Evolutionary conservation across 2,888 invertebrate species (phyloP).

Genomic region (Lepidonotus clava): DNA sequence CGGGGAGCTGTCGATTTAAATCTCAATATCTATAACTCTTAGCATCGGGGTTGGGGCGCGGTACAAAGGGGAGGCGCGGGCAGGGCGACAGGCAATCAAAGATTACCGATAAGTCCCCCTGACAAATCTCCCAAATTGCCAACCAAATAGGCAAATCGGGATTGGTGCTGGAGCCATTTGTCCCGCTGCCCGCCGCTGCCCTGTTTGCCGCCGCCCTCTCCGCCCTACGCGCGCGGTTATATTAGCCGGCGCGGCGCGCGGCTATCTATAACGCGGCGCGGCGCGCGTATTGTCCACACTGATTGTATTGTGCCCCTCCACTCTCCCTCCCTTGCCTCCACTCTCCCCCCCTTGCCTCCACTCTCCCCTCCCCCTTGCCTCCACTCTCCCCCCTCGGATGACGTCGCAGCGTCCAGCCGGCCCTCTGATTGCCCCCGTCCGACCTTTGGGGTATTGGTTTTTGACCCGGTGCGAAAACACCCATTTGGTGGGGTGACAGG

Average conservation of each 20-base stretch:
- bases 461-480: conserved; percentile 51
- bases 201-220: not conserved
- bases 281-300: not conserved
- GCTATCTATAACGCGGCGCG: not conserved
- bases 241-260: not conserved
- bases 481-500: conserved; percentile 42
- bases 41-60: not conserved
- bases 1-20: conserved; percentile 51
- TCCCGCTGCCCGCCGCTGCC: not conserved
- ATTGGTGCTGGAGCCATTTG: conserved; percentile 20
- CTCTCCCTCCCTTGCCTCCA: too few relatives aligned
- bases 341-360: not conserved
- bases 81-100: conserved; percentile 46
- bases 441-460: conserved; percentile 50
- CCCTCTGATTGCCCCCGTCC: conserved; percentile 40
- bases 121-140: conserved; percentile 47
- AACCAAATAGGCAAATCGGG: conserved; percentile 42
- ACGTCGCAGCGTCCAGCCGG: not conserved
- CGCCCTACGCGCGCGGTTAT: too few relatives aligned
- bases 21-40: conserved; percentile 52
- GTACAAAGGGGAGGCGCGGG: conserved; percentile 9
- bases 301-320: conserved; percentile 22
- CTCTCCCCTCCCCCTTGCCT: not conserved
- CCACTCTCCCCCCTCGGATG: not conserved
- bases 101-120: conserved; percentile 25